These are phyloP conservation scores for Seriola rivoliana DNA, from an alignment of 2,113 vertebrate genomes.

Conservation along the genomic window DNA sequence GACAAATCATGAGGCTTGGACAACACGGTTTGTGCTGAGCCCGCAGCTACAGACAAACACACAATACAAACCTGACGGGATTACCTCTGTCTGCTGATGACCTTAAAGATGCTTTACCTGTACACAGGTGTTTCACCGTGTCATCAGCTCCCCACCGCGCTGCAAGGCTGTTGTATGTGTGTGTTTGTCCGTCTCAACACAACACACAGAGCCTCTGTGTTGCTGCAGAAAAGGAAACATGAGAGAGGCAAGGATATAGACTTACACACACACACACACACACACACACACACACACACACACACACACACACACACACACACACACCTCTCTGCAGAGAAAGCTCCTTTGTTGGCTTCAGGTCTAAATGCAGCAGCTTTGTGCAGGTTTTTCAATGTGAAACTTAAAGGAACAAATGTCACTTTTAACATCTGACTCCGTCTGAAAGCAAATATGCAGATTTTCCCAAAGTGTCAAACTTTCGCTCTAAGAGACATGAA, in stretches of 20 bases:
- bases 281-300: conserved; percentile 22
- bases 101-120: conserved; percentile 3
- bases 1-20: too few relatives aligned
- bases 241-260: conserved; percentile 42
- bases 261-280: conserved; percentile 21
- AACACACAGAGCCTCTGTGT: conserved; percentile 36
- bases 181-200: background rate
- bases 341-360: conserved; percentile 43
- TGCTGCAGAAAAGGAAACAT: conserved; percentile 51
- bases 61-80: background rate
- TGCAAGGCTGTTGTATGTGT: background rate
- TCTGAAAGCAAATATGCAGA: background rate
- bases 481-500: too few relatives aligned
- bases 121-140: background rate
- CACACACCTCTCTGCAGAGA: conserved; percentile 19
- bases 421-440: background rate
- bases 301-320: conserved; percentile 12
- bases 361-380: conserved; percentile 24
- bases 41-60: too few relatives aligned
- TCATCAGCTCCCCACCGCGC: background rate
- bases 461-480: too few relatives aligned
- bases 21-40: too few relatives aligned
- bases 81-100: background rate
- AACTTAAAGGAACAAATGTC: conserved; percentile 15
- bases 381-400: background rate